Conservation (phyloP, 2,888 invertebrate species). For the Lepas anatifera region DNA sequence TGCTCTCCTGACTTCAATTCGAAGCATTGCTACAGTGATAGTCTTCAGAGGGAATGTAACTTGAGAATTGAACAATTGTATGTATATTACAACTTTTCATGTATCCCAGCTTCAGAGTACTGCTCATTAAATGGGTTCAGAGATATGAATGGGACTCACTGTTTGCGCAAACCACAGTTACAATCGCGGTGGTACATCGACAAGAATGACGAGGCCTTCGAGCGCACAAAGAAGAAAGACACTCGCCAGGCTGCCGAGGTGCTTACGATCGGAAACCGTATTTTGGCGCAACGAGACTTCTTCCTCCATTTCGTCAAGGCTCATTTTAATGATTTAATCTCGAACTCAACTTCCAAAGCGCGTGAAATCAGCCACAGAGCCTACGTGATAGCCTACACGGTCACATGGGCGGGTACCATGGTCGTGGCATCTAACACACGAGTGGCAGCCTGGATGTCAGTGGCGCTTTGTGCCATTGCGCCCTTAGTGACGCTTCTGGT, state of each 20-base stretch:
- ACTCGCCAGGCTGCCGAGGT: background rate
- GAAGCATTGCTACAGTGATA: background rate
- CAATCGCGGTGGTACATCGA: background rate
- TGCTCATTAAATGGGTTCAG: background rate
- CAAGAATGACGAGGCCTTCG: background rate
- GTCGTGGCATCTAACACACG: no score
- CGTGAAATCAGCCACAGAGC: no score
- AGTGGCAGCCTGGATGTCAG: background rate
- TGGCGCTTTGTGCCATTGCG: background rate
- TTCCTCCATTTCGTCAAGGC: no score
- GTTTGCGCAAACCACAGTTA: background rate
- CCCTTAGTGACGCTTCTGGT: background rate
- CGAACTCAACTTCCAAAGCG: no score
- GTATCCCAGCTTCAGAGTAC: background rate
- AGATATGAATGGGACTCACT: background rate
- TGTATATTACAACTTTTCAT: background rate
- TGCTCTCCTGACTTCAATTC: background rate
- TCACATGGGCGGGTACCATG: no score
- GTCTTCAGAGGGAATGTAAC: no score
- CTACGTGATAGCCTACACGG: no score
- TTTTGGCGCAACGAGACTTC: background rate
- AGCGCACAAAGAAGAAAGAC: background rate
- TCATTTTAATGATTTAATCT: no score
- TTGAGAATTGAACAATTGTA: no score
- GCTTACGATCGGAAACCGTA: background rate